Evolutionary conservation across 2,888 invertebrate genomes (phyloP), one percentile per base, ranked within the genome.

Genomic region (Torymus texanus): DNA sequence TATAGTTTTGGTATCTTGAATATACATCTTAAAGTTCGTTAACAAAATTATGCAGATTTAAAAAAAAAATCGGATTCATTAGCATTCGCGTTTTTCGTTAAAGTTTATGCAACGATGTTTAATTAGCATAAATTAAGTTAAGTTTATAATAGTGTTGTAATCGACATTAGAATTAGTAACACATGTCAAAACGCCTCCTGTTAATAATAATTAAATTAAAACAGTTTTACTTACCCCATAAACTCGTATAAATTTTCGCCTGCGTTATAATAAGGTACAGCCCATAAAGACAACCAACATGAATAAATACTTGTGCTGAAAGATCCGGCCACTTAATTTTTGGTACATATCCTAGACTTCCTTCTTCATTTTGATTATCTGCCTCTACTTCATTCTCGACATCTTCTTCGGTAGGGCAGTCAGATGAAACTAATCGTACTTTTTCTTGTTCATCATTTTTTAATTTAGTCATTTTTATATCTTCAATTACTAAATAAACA

Each of bases 281-380:
- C 82, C 95, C 95, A 87, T 95, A 95, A 58, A 95, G 83, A 82
- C 93, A 93, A 53, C 95, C 95, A 78, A 88, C 88, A 90, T 96
- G 96, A 86, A 96, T 91, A 84, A 93, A 93, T 80, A 94, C 84
- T 91, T 95, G 95, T 21, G 92, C 95, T 16, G 90, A 87, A 1
- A 95, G 90, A 88, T 96, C 95, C 0, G 94, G 94, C 95, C 95
- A 96, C 88, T 93, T 92, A 79, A 95, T 93, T 83, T 91, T 90
- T 2, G 95, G 92, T 80, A 89, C 91, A 85, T 94, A 95, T 16
- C 21, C 53, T 68, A 56, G 14, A 24, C 8, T 24, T 18, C 24
- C 24, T 13, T 68, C 29, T 2, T 24, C 29, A 56, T 12, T 29
- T 56, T 56, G 0, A 29, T 51, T 24, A 68, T 16, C 29, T 8